Evolutionary conservation across 1,140 invertebrate genomes (phyloP), one percentile per base, ranked within the genome.

Genomic region (Cecropterus lyciades): DNA sequence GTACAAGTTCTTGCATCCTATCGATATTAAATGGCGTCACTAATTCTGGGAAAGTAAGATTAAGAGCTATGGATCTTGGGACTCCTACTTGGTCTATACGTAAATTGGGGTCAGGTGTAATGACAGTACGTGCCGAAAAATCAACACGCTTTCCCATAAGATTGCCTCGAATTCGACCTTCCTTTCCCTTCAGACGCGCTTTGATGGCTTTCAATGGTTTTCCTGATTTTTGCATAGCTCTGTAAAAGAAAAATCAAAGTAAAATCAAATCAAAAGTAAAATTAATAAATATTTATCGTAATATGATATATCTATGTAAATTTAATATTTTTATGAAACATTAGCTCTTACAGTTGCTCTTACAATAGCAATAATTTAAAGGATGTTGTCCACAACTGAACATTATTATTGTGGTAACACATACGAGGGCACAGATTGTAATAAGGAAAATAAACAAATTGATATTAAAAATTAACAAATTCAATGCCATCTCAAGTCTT

Each of bases 131-230:
- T 6, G 98, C 99, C 0, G 99, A 99, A 83, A 99, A 99, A 81
- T 99, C 99, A 0, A 99, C 99, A 93, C 99, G 98, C 89, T 99
- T 99, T 65, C 99, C 99, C 99, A 99, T 99, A 73, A 99, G 94
- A 87, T 99, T 99, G 78, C 99, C 99, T 92, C 99, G 93, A 79
- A 99, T 99, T 79, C 99, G 93, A 0, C 99, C 99, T 95, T 99
- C 99, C 91, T 99, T 99, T 8, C 97, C 97, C 80, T 98, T 97
- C 10, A 98, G 85, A 49, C 97, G 93, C 0, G 96, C 96, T 92
- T 99, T 99, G 13, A 99, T 95, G 0, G 99, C 98, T 93, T 99
- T 99, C 0, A 99, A 89, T 0, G 99, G 99, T 87, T 99, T 97
- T 0, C 99, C 99, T 0, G 98, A 99, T 91, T 99, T 99, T 91